phyloP scores from a whole-genome alignment of 1,140 invertebrate genomes.

The Heliconius nattereri region DNA sequence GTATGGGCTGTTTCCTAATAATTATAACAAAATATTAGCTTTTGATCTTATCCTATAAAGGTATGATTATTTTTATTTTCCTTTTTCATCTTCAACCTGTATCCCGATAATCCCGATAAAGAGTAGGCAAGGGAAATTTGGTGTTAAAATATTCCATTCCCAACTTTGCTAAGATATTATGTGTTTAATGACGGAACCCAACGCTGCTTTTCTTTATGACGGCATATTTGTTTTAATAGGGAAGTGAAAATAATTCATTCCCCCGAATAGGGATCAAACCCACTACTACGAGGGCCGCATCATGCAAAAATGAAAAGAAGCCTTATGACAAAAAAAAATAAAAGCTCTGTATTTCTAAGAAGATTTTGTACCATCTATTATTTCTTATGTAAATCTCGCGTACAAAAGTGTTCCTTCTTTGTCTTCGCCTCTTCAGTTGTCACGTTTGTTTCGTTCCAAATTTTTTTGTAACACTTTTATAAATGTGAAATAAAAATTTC shows the following conservation, averaged over 20 bases:
- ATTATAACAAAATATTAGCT: neutral
- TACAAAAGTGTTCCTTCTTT: neutral
- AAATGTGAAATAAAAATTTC: neutral
- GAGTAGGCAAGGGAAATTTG: no score
- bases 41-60: neutral
- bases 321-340: neutral
- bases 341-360: neutral
- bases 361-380: conserved; percentile 1
- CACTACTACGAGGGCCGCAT: no score
- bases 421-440: conserved; percentile 6
- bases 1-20: neutral
- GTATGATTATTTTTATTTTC: no score
- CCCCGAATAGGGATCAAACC: no score
- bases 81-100: no score
- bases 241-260: no score
- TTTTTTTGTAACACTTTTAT: conserved; percentile 1
- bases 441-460: neutral
- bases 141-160: no score
- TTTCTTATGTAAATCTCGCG: neutral
- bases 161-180: no score
- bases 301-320: neutral
- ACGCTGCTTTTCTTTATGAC: no score
- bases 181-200: no score
- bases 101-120: no score
- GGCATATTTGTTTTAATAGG: no score